Percentiles rank a stretch among this genome's conserved stretches.
phyloP scores from a whole-genome alignment of 2,113 vertebrate genomes.

The Butastur rufipennis region DNA sequence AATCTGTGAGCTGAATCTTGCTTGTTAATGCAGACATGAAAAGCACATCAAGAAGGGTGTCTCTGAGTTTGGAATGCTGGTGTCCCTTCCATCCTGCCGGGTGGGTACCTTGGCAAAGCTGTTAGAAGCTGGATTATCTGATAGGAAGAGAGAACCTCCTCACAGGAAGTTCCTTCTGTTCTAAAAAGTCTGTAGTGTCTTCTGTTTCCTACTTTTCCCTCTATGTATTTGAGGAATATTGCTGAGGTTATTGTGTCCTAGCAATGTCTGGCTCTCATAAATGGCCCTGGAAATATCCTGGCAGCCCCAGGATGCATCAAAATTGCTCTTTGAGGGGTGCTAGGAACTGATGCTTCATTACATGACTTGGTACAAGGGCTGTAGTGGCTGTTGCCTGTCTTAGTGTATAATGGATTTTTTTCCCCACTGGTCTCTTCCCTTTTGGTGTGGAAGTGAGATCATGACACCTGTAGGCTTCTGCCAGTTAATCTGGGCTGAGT shows the following conservation, averaged over 20 bases:
- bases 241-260: background rate
- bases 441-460: background rate
- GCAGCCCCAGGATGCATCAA: background rate
- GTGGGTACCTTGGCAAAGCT: background rate
- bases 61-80: background rate
- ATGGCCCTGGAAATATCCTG: background rate
- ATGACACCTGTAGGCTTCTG: background rate
- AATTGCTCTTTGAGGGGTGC: background rate
- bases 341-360: background rate
- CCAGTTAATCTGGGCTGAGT: background rate
- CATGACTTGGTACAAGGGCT: background rate
- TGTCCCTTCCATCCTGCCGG: background rate
- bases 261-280: background rate
- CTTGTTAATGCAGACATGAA: background rate
- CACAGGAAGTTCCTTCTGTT: background rate
- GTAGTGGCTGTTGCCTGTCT: background rate
- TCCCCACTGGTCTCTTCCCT: background rate
- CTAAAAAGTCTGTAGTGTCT: background rate
- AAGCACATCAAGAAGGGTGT: fast-evolving
- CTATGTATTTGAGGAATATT: background rate
- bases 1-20: background rate
- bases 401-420: background rate
- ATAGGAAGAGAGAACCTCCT: background rate
- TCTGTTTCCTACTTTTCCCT: background rate
- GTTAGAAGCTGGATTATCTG: background rate